Evolutionary conservation across 2,888 invertebrate species (phyloP).

Genomic region (Eumacrocentrus americanus): DNA sequence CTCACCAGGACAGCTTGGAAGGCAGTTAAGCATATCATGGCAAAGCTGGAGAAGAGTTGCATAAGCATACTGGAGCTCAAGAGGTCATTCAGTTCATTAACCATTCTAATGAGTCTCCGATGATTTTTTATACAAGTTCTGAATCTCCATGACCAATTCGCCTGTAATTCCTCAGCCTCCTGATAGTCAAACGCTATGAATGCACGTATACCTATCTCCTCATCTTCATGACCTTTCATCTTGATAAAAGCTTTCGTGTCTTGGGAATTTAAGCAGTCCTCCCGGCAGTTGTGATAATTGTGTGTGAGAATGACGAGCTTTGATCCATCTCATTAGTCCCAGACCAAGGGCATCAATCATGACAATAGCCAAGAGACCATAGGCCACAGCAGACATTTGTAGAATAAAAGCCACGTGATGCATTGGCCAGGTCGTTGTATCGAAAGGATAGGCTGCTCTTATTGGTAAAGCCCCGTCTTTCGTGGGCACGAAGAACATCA

Average conservation of each 20-base stretch:
- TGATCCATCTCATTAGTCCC: conserved; percentile 40
- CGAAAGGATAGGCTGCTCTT: conserved; percentile 49
- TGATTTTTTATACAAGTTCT: conserved; percentile 42
- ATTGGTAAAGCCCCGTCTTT: conserved; percentile 46
- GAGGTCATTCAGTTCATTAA: conserved; percentile 43
- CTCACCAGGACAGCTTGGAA: conserved; percentile 49
- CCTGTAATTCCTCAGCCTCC: conserved; percentile 19
- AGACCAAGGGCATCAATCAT: conserved; percentile 42
- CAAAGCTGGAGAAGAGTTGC: conserved; percentile 52
- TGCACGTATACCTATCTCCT: background rate
- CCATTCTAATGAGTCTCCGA: conserved; percentile 42
- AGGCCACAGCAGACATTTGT: conserved; percentile 40
- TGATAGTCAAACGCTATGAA: conserved; percentile 31
- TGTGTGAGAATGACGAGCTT: conserved; percentile 41
- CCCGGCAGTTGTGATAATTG: conserved; percentile 42
- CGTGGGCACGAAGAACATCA: conserved; percentile 44
- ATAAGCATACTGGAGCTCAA: conserved; percentile 45
- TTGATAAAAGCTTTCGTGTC: background rate
- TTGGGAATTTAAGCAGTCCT: background rate
- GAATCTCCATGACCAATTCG: conserved; percentile 34
- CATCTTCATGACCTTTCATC: background rate
- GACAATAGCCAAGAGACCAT: conserved; percentile 45
- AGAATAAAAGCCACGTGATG: conserved; percentile 40
- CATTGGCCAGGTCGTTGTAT: conserved; percentile 40
- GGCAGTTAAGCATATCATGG: conserved; percentile 53